Evolutionary conservation across 2,888 invertebrate genomes (phyloP).

Genomic region (Eumerus sabulonum): DNA sequence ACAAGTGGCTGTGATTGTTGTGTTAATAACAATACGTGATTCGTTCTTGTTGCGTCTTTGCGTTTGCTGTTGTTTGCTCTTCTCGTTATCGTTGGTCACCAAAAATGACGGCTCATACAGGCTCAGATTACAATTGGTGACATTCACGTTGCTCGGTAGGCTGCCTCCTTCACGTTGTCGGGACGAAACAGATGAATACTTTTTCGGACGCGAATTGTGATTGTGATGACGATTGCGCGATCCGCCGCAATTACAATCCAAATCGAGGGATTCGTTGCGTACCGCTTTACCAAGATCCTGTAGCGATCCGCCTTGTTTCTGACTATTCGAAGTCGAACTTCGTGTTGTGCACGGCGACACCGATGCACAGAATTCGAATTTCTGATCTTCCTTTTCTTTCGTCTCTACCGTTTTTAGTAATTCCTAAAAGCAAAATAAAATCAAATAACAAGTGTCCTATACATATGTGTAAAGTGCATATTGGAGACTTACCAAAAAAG

Average conservation of each 20-base stretch:
- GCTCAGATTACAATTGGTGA: conserved; percentile 73
- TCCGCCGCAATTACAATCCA: conserved; percentile 75
- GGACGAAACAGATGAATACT: conserved; percentile 78
- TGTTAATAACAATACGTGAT: conserved; percentile 48
- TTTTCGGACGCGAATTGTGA: conserved; percentile 77
- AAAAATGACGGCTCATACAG: conserved; percentile 71
- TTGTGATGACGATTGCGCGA: conserved; percentile 73
- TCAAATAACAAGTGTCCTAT: no score
- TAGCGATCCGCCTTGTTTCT: conserved; percentile 82
- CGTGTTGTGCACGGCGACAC: conserved; percentile 76
- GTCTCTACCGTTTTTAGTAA: conserved; percentile 81
- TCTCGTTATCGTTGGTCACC: conserved; percentile 63
- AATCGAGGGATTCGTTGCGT: conserved; percentile 76
- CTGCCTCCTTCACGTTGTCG: conserved; percentile 84
- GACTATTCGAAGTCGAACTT: conserved; percentile 73
- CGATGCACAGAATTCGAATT: conserved; percentile 74
- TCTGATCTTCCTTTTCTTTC: conserved; percentile 82
- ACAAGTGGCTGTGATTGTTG: conserved; percentile 44
- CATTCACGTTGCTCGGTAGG: conserved; percentile 82
- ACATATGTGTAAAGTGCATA: no score
- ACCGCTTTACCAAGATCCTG: conserved; percentile 82
- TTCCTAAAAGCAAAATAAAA: conserved; percentile 80
- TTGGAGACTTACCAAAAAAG: conserved; percentile 84
- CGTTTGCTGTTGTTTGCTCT: conserved; percentile 49
- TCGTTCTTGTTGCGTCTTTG: conserved; percentile 66